Percentiles rank a stretch among this genome's conserved stretches.
These are phyloP conservation scores for Tapirus terrestris DNA, from an alignment of 2,113 vertebrate species.

Conservation along the genomic window DNA sequence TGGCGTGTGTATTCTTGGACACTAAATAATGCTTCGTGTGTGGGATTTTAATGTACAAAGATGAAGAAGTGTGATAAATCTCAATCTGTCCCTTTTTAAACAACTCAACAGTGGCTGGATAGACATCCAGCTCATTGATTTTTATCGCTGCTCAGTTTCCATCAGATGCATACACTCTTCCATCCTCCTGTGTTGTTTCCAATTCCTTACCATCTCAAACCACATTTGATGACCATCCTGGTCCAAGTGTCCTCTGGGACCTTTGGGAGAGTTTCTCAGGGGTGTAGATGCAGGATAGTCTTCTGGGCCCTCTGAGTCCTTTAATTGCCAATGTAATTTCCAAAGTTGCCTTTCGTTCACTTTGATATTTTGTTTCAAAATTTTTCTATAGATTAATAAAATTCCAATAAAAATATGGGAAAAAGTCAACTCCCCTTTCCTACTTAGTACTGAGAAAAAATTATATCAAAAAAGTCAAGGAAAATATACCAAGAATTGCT, in stretches of 20 bases:
- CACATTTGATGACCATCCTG: background rate
- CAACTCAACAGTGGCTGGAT: background rate
- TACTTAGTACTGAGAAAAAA: background rate
- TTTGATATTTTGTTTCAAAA: background rate
- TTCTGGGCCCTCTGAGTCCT: background rate
- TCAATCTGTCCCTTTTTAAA: background rate
- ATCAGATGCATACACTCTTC: background rate
- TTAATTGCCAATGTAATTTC: background rate
- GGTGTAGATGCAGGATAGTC: background rate
- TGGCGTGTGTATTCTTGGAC: background rate
- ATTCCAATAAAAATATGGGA: background rate
- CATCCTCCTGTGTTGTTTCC: background rate
- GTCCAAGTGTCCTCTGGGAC: background rate
- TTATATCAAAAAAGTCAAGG: background rate
- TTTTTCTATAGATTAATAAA: background rate
- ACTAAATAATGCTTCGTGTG: background rate
- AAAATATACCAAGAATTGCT: background rate
- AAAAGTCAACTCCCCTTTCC: background rate
- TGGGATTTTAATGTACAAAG: background rate
- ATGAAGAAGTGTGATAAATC: background rate
- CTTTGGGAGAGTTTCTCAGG: background rate
- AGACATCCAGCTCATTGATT: background rate
- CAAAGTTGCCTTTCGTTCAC: background rate
- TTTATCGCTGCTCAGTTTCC: background rate
- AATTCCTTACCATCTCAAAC: background rate